Percentiles rank a stretch among this genome's conserved stretches.
Evolutionary conservation across 2,113 vertebrate genomes (phyloP).

Genomic region (Epinephelus fuscoguttatus): DNA sequence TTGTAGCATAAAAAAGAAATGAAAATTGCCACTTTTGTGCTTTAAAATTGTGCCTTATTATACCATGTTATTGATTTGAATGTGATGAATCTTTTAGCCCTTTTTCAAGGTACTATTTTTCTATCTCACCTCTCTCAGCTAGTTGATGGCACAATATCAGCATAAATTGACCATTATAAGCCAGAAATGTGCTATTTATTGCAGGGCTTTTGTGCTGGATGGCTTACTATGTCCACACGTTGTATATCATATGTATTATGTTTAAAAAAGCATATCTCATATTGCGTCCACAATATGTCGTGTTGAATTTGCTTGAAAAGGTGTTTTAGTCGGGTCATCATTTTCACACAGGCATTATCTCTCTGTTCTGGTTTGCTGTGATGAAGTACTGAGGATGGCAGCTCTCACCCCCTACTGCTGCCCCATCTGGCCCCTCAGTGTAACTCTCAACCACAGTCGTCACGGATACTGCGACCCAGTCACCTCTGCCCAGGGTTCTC

Average conservation of each 20-base stretch:
- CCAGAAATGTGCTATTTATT: background rate
- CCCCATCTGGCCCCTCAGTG: slow-evolving; percentile 77
- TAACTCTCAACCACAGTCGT: slow-evolving; percentile 60
- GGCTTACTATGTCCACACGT: background rate
- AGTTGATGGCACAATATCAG: background rate
- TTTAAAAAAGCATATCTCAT: background rate
- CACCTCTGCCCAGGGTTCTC: slow-evolving; percentile 71
- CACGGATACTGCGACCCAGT: slow-evolving; percentile 57
- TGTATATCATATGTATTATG: background rate
- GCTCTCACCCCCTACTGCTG: slow-evolving; percentile 58
- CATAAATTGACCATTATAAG: background rate
- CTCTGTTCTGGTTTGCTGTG: slow-evolving; percentile 31
- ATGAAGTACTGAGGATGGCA: slow-evolving; percentile 45
- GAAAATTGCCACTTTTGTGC: too few species aligned
- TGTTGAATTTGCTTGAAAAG: background rate
- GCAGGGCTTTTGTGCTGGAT: background rate
- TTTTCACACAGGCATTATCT: slow-evolving; percentile 26
- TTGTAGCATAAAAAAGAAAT: too few species aligned
- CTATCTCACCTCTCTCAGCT: background rate
- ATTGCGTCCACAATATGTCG: background rate
- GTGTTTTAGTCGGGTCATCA: background rate
- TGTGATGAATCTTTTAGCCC: too few species aligned
- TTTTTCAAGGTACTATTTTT: too few species aligned
- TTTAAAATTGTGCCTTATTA: too few species aligned
- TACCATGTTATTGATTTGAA: too few species aligned